These are phyloP conservation scores for Protaetia brevitarsis DNA, from an alignment of 1,140 invertebrate genomes.

Conservation along the genomic window DNA sequence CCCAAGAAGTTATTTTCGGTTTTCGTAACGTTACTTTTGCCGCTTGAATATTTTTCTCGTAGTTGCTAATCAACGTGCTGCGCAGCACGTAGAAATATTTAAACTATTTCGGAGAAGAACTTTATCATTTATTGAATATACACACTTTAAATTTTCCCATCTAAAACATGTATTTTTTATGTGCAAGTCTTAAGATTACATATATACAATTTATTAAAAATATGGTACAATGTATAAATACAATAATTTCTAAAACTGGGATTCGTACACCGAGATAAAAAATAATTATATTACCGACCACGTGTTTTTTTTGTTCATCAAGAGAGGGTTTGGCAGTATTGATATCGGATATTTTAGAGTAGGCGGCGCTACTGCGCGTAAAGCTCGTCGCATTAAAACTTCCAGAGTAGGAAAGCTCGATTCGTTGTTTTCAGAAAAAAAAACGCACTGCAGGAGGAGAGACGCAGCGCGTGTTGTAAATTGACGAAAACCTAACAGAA, in stretches of 20 bases:
- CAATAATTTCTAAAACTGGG: not conserved
- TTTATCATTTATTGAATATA: too few relatives aligned
- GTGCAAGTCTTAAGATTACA: not conserved
- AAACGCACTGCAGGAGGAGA: conserved; percentile 10
- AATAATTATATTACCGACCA: conserved; percentile 42
- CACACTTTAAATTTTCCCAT: too few relatives aligned
- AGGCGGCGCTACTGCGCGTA: conserved; percentile 16
- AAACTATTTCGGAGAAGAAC: not conserved
- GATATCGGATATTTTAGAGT: conserved; percentile 42
- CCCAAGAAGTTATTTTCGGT: conserved; percentile 14
- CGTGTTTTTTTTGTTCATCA: conserved; percentile 40
- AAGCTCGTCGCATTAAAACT: conserved; percentile 13
- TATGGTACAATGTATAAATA: too few relatives aligned
- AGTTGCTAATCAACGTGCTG: too few relatives aligned
- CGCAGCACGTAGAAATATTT: too few relatives aligned
- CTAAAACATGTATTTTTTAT: not conserved
- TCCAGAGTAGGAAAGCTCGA: conserved; percentile 10
- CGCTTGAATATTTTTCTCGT: not conserved
- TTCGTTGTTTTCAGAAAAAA: conserved; percentile 12
- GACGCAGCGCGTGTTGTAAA: not conserved
- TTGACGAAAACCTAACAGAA: not conserved
- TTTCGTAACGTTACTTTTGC: conserved; percentile 1
- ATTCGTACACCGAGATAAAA: conserved; percentile 30
- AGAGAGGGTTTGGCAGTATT: conserved; percentile 40
- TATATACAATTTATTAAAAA: not conserved